phyloP scores from a whole-genome alignment of 1,140 invertebrate genomes.

The Pseudomyrmex cubaensis region DNA sequence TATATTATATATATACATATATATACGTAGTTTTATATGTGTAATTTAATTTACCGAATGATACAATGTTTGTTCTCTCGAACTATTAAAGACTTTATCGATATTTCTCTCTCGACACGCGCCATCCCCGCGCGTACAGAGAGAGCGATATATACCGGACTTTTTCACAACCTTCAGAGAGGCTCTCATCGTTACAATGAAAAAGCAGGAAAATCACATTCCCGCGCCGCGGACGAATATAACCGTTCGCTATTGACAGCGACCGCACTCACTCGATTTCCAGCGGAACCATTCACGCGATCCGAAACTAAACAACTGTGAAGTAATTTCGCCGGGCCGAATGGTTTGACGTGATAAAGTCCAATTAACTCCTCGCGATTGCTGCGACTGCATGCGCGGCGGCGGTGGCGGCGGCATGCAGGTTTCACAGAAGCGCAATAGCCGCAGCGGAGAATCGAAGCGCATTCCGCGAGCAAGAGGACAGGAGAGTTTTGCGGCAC shows the following conservation, averaged over 20 bases:
- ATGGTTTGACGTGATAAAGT: conserved; percentile 74
- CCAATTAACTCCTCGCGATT: conserved; percentile 71
- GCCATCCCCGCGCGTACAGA: not conserved
- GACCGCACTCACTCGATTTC: conserved; percentile 35
- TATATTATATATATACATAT: no score
- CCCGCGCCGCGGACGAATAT: conserved; percentile 26
- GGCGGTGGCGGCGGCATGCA: no score
- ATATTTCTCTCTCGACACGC: conserved; percentile 12
- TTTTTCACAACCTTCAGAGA: conserved; percentile 42
- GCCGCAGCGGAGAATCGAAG: conserved; percentile 55
- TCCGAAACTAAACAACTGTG: conserved; percentile 71
- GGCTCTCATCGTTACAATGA: conserved; percentile 13
- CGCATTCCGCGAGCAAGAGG: conserved; percentile 13
- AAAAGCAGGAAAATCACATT: conserved; percentile 53
- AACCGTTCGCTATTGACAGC: conserved; percentile 51
- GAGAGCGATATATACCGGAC: not conserved
- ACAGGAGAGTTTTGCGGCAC: not conserved
- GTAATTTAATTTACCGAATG: no score
- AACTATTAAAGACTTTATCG: not conserved
- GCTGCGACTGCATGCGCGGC: conserved; percentile 34
- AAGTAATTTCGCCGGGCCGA: conserved; percentile 69
- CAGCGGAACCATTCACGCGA: conserved; percentile 66
- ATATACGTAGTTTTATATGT: no score
- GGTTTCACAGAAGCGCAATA: conserved; percentile 52
- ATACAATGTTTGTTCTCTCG: no score